These are phyloP conservation scores for Syngnathus floridae DNA, from an alignment of 2,113 vertebrate species.

Conservation along the genomic window DNA sequence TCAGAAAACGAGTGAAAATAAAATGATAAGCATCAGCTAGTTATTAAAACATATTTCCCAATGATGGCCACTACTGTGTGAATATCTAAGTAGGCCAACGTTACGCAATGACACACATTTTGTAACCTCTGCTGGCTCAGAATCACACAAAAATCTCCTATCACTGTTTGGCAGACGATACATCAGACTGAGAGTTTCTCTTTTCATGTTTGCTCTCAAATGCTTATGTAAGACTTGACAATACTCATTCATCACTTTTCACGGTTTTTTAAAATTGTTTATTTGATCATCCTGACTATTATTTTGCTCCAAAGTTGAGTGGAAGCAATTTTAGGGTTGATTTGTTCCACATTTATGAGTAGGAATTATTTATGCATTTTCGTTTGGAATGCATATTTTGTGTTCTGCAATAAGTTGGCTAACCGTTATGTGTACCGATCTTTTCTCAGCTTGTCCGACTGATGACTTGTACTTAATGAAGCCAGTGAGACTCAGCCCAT, in stretches of 20 bases:
- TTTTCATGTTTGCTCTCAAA: background rate
- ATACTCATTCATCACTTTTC: background rate
- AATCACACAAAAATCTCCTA: conserved; percentile 1
- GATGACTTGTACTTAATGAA: background rate
- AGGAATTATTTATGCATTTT: no score
- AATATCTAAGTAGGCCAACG: background rate
- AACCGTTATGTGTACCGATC: no score
- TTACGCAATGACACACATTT: background rate
- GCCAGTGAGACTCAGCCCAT: background rate
- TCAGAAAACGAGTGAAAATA: no score
- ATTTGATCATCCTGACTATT: background rate
- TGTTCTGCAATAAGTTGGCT: no score
- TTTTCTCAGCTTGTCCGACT: background rate
- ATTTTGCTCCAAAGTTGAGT: background rate
- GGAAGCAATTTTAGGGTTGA: no score
- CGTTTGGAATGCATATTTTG: no score
- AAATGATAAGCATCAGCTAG: background rate
- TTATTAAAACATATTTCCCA: background rate
- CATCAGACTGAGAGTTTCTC: background rate
- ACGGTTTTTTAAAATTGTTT: background rate
- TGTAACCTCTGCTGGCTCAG: background rate
- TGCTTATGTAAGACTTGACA: background rate
- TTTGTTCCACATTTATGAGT: no score
- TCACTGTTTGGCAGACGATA: background rate
- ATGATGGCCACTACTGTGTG: background rate